Evolutionary conservation across 2,797 vertebrate species (phyloP), one percentile per base, ranked within the genome.

Genomic region (Manis crassicaudata): DNA sequence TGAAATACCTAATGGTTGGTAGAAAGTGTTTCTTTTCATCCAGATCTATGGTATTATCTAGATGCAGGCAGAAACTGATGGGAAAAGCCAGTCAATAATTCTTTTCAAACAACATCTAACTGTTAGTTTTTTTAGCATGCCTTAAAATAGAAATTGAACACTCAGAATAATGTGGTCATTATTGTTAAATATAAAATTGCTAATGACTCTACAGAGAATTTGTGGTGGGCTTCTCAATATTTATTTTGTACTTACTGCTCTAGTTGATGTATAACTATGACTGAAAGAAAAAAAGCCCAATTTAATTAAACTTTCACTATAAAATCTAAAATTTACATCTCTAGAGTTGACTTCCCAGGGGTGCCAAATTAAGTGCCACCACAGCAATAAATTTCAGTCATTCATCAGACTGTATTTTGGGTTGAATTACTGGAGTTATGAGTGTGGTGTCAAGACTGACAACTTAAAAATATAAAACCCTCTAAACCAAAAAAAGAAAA

Each of bases 241-340:
- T 90, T 79, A 68, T 92, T 95, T 95, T 89, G 54, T 73, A 84
- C 76, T 83, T 54, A 60, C 21, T 50, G 6, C 0, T 3, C 40
- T 65, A 50, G 27, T 84, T 83, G 35, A 76, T 43, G 65, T 35
- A 92, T 80, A 92, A 85, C 88, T 84, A 88, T 32, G 7, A 60
- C 43, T 82, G 14, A 60, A 32, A 18, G 0, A 4, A 4, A 5
- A 65, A 63, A 88, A 63, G 6, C 63, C 65, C 20, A 63, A 27
- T 93, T 81, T 79, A 95, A 87, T 85, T 83, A 91, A 94, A 91
- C 81, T 92, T 77, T 96, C 56, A 88, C 68, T 95, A 87, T 40
- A 73, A 92, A 87, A 91, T 76, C 88, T 96, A 68, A 92, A 92
- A 56, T 54, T 75, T 94, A 84, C 37, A 82, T 77, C 80, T 75